A percentile compares a stretch with the other conserved stretches of the same genome.
These are phyloP conservation scores for Piaya cayana DNA, from an alignment of 2,113 vertebrate genomes.

Conservation along the genomic window DNA sequence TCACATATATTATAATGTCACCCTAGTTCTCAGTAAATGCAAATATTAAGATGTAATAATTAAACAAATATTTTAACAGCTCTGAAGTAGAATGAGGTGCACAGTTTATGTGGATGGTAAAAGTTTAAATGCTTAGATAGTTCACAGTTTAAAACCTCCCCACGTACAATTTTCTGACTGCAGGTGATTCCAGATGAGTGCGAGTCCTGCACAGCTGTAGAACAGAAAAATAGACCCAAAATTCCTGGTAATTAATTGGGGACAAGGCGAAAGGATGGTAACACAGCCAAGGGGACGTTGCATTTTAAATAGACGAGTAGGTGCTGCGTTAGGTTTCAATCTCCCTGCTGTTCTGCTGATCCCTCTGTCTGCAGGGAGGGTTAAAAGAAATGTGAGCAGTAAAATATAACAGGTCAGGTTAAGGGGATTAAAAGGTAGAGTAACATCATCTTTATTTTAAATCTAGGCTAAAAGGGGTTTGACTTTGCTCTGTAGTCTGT, in stretches of 20 bases:
- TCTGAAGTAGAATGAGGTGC: neutral
- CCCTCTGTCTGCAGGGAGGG: neutral
- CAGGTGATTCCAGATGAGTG: neutral
- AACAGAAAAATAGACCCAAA: neutral
- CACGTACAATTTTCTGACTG: neutral
- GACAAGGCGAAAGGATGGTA: neutral
- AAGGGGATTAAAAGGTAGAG: neutral
- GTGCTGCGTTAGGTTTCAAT: neutral
- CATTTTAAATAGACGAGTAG: neutral
- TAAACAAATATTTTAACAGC: neutral
- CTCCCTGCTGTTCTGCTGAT: neutral
- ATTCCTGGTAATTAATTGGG: neutral
- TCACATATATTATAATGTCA: neutral
- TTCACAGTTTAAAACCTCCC: neutral
- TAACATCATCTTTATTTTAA: neutral
- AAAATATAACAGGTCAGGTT: neutral
- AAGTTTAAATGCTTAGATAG: neutral
- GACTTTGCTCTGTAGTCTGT: neutral
- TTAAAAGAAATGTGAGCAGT: neutral
- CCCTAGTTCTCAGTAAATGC: neutral
- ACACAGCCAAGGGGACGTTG: neutral
- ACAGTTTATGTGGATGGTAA: neutral
- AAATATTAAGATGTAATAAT: neutral
- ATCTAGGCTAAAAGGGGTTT: neutral
- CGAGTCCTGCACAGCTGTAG: neutral